Base-by-base conservation (phyloP, 1,140 invertebrate genomes). In the Drosophila hydei region DNA sequence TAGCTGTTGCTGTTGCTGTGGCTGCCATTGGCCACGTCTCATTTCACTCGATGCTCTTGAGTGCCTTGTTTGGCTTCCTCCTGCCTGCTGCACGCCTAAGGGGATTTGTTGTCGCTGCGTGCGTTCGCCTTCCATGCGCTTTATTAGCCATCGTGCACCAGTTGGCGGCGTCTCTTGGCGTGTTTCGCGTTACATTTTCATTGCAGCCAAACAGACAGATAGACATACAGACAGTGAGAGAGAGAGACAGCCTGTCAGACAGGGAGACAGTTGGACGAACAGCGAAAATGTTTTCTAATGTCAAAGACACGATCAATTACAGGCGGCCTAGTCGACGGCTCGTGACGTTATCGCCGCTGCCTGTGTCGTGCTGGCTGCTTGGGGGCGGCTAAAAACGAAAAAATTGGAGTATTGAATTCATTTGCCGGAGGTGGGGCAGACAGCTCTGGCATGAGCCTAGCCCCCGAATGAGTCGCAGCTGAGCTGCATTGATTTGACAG, bases 301-400 rank as follows among this genome's bases (percentile, higher is more conserved):
- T 72, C 69, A 72, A 72, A 72, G 69, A 72, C 69, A 72, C 69
- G 69, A 72, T 72, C 62, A 65, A 72, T 72, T 72, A 72, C 69
- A 72, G 67, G 47, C 62, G 62, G 47, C 36, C 65, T 59, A 72
- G 52, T 38, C 62, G 52, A 51, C 62, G 48, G 54, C 54, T 67
- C 69, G 69, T 72, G 69, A 72, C 61, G 62, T 67, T 72, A 71
- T 71, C 52, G 60, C 25, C n/a, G 23, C 23, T 25, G 47, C 23
- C 43, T 3, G 12, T 45, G 19, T 52, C 25, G 42, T 16, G 45
- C 21, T 51, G 50, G 18, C 4, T 16, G n/a, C 7, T 33, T 40
- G 5, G 55, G n/a, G 16, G 21, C 4, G 16, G 4, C 9, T 11
- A 50, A 5, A 30, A 14, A 1, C 18, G 7, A 19, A 19, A 19